Percentiles rank a stretch among this genome's conserved stretches.
Conservation (phyloP, 2,888 invertebrate species). For the Stenodema calcarata region DNA sequence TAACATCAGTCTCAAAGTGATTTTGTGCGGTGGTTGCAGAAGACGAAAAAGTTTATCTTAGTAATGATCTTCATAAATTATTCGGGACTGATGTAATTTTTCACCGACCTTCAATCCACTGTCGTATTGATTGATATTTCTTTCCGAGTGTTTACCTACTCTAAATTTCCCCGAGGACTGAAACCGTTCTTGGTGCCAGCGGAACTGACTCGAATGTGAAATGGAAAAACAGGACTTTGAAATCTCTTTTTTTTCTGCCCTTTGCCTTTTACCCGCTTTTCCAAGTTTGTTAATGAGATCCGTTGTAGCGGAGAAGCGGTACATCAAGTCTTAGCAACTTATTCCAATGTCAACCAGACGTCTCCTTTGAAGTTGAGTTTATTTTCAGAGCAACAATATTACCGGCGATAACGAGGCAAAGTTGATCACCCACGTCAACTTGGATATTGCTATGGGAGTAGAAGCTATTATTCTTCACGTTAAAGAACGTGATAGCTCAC, state of each 20-base stretch:
- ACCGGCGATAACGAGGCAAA: background rate
- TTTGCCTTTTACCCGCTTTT: conserved; percentile 10
- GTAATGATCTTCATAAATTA: too few species aligned
- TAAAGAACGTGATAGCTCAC: too few species aligned
- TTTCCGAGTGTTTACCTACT: background rate
- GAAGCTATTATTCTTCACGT: background rate
- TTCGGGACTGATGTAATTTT: too few species aligned
- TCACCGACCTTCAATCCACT: background rate
- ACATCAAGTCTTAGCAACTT: background rate
- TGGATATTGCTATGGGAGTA: background rate
- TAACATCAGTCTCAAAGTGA: too few species aligned
- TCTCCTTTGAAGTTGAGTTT: background rate
- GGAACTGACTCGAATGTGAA: background rate
- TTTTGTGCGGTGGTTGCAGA: too few species aligned
- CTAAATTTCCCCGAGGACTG: background rate
- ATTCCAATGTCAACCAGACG: background rate
- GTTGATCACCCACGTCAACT: background rate
- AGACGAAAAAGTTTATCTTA: too few species aligned
- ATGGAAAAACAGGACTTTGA: background rate
- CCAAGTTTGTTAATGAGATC: conserved; percentile 16
- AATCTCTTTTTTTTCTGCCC: background rate
- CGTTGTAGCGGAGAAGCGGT: background rate
- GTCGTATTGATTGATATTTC: background rate
- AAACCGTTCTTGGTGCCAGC: background rate
- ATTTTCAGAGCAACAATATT: background rate